Base-by-base conservation (phyloP, 2,888 invertebrate species). In the Mactromeris polynyma region DNA sequence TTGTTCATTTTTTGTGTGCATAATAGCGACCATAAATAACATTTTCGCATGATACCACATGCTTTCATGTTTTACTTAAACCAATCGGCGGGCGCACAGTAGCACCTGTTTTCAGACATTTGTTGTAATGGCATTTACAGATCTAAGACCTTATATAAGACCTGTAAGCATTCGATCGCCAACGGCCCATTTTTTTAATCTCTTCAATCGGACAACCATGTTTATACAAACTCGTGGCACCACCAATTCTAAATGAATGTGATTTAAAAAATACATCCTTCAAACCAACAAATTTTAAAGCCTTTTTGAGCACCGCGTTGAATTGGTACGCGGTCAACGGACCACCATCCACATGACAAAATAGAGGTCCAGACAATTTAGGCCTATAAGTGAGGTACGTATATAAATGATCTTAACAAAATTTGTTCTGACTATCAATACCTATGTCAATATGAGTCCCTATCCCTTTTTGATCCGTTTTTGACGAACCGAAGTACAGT, bases 181-280 rank as follows among this genome's bases (percentile, higher is more conserved):
- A 80, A 46, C 46, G 42, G 21, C 80, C 80, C 17, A 26, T 14
- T n/a, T 42, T 7, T 80, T 80, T 80, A 46, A 80, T 80, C 2
- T 21, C 38, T 19, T 78, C 40, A 21, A 78, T 40, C 21, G 38
- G 1, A 40, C 36, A n/a, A 38, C 80, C 80, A 80, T 80, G 46
- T 31, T 46, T 80, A 46, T 46, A 80, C 80, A 80, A 46, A 14
- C 80, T 14, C 2, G 80, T 46, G 26, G 80, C 80, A 9, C 80
- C 26, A 40, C 80, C 80, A 26, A 80, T 80, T 46, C 80, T 42
- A 46, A 80, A 80, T 46, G 80, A 80, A 31, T 80, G 80, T 4
- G 80, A 80, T 80, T 80, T 80, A 26, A 80, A 46, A 11, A 26
- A 33, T 31, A n/a, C n/a, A n/a, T 80, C 31, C 26, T 46, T 11